Conservation (phyloP, 2,888 invertebrate genomes). For the Drosophila fungiperda region DNA sequence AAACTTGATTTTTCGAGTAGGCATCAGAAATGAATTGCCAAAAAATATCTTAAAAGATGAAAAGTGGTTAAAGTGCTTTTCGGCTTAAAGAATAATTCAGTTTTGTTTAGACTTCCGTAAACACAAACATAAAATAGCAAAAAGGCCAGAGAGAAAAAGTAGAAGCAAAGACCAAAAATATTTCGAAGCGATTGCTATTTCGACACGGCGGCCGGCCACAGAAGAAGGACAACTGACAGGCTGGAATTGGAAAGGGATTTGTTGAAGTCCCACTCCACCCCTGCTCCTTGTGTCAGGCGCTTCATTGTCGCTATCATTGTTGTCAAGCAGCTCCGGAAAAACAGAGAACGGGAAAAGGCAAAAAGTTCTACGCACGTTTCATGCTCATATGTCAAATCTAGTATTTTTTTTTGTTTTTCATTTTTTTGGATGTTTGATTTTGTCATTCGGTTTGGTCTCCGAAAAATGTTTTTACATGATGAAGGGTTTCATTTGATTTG, state of each 20-base stretch:
- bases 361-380: conserved; percentile 37
- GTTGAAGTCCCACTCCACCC: conserved; percentile 24
- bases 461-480: conserved; percentile 67
- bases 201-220: conserved; percentile 29
- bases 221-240: conserved; percentile 24
- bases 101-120: conserved; percentile 7
- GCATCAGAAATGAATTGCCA: not conserved
- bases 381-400: conserved; percentile 44
- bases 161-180: conserved; percentile 42
- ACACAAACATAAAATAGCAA: conserved; percentile 11
- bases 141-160: conserved; percentile 4
- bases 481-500: conserved; percentile 79
- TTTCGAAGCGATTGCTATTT: conserved; percentile 47
- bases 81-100: conserved; percentile 16
- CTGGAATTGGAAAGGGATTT: conserved; percentile 49
- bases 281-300: conserved; percentile 10
- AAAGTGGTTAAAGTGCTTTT: conserved; percentile 28
- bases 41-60: not conserved
- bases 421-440: conserved; percentile 41
- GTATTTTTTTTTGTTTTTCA: not conserved
- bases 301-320: conserved; percentile 57
- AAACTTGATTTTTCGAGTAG: conserved; percentile 7
- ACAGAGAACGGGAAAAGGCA: conserved; percentile 15
- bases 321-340: conserved; percentile 32
- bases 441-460: conserved; percentile 45